Conservation (phyloP, 2,797 vertebrate genomes). For the Florisuga fusca region DNA sequence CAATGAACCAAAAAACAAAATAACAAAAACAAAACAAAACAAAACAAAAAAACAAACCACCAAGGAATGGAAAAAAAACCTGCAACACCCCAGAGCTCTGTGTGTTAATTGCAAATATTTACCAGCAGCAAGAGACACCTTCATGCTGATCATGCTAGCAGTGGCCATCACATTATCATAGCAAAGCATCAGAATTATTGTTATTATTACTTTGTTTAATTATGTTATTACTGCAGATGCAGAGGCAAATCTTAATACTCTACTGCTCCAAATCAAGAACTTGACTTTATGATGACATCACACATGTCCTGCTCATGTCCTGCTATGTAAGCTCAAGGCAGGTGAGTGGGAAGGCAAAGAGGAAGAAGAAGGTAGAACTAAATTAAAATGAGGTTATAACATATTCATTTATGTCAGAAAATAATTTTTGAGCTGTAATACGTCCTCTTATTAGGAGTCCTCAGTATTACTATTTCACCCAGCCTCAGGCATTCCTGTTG, state of each 20-base stretch:
- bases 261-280: not conserved
- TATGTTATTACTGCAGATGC: not conserved
- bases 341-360: not conserved
- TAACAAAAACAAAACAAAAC: not conserved
- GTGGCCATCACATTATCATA: not conserved
- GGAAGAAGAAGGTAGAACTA: not conserved
- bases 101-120: not conserved
- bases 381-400: not conserved
- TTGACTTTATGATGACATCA: not conserved
- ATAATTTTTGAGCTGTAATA: not conserved
- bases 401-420: not conserved
- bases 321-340: not conserved
- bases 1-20: not conserved
- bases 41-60: not conserved
- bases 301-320: not conserved
- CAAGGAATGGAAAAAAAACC: not conserved
- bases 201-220: conserved; percentile 30
- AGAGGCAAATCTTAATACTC: not conserved
- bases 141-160: not conserved
- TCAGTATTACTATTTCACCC: not conserved
- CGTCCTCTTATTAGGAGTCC: not conserved
- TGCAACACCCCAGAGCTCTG: not conserved
- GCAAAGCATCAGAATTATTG: not conserved
- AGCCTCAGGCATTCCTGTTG: not conserved
- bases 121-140: not conserved